Evolutionary conservation across 2,113 vertebrate species (phyloP).

Genomic region (Procavia capensis): DNA sequence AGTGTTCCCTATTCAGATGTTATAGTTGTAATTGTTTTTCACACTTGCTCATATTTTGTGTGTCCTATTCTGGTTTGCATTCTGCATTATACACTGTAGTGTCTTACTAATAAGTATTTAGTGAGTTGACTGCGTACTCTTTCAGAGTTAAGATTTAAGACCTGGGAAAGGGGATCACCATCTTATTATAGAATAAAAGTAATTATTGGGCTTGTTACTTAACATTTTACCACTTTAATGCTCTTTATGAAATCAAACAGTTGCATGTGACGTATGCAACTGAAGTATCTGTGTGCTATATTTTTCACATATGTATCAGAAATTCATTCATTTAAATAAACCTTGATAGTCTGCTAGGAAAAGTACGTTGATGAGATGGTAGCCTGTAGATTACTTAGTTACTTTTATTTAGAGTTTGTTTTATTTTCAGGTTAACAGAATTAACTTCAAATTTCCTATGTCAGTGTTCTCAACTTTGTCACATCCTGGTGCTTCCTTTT

Average conservation of each 20-base stretch:
- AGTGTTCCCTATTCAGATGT: background rate
- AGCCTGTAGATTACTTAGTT: conserved; percentile 3
- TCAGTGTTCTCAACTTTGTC: background rate
- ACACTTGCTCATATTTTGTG: background rate
- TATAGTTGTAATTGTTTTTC: background rate
- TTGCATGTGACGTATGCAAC: background rate
- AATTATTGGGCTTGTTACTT: background rate
- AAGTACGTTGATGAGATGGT: background rate
- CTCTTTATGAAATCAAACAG: background rate
- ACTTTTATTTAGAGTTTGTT: conserved; percentile 30
- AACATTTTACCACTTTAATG: conserved; percentile 27
- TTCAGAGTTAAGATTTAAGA: conserved; percentile 41
- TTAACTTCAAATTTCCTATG: conserved; percentile 13
- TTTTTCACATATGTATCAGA: conserved; percentile 7
- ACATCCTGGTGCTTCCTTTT: background rate
- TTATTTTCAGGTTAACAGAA: conserved; percentile 40
- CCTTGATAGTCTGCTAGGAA: background rate
- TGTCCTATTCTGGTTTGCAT: background rate
- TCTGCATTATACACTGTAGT: background rate
- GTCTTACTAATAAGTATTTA: conserved; percentile 10
- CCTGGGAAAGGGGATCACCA: conserved; percentile 13
- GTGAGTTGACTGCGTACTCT: background rate
- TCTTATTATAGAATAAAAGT: conserved; percentile 3
- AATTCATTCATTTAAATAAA: conserved; percentile 32
- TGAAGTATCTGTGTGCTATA: background rate